These are phyloP conservation scores for Sebastes kiyomatsui DNA, from an alignment of 2,797 vertebrate species.

Conservation along the genomic window DNA sequence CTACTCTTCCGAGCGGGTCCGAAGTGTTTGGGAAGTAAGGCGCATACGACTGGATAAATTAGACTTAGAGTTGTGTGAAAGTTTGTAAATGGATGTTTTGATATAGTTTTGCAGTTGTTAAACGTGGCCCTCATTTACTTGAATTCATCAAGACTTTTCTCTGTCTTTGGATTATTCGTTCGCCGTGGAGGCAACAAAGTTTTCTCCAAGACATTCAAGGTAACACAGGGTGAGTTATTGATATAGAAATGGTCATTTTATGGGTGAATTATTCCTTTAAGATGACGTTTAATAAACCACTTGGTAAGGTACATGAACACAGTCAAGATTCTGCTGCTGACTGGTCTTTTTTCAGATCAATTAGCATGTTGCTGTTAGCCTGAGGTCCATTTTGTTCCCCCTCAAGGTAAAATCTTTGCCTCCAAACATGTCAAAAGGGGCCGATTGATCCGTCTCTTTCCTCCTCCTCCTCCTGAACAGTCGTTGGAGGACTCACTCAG, in stretches of 20 bases:
- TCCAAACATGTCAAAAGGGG: conserved; percentile 21
- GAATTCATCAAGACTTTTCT: not conserved
- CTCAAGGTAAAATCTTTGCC: conserved; percentile 25
- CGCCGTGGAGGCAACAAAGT: not conserved
- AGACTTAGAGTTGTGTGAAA: not conserved
- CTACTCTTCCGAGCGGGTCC: rapidly evolving
- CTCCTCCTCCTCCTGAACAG: conserved; percentile 15
- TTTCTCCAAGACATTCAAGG: no score
- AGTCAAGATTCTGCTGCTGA: not conserved
- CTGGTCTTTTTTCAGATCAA: not conserved
- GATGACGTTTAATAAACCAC: not conserved
- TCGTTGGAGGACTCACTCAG: conserved; percentile 26
- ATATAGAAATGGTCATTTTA: not conserved
- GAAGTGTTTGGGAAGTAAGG: not conserved
- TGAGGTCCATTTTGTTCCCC: conserved; percentile 9
- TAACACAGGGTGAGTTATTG: no score
- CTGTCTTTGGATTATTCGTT: not conserved
- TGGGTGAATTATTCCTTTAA: not conserved
- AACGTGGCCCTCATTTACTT: not conserved
- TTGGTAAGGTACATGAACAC: not conserved
- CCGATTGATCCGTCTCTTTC: conserved; percentile 31
- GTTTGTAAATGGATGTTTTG: not conserved
- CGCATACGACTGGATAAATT: not conserved
- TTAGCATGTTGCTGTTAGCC: not conserved
- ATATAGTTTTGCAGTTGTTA: not conserved